Base-by-base conservation (phyloP, 1,140 invertebrate genomes). In the Panagrolaimus sp. region DNA sequence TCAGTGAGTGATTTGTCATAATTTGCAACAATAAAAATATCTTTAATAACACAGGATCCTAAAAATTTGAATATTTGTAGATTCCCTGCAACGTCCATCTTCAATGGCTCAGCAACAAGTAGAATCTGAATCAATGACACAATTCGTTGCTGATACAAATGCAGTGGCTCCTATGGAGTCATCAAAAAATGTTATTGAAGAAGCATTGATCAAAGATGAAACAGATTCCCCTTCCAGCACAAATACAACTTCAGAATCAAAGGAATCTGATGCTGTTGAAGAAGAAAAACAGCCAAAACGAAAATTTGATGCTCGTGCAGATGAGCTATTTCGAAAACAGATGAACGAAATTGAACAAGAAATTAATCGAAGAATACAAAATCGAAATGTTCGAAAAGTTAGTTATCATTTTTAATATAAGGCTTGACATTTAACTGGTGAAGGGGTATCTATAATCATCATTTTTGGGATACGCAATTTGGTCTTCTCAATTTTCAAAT, bases 311-410 rank as follows among this genome's bases (percentile, higher is more conserved):
- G 69, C 62, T 43, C 67, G 65, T 44, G 78, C 78, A 7, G 62
- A 68, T 16, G 79, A 72, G 9, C 70, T 81, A n/a, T 82, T 81
- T 53, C 62, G 69, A 42, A 81, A 81, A 65, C 79, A 81, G 63
- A 80, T 81, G 75, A 76, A 68, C 16, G 79, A 81, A 64, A 81
- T 81, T 43, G 79, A 81, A 43, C 78, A 80, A 27, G 78, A 81
- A 65, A 80, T 81, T 47, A 76, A 48, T 42, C 66, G 79, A 43
- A 47, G 80, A 16, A 74, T 82, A 31, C 79, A 81, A 66, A 81
- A 81, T 63, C 77, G 82, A 65, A 80, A 81, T 69, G 72, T 81
- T 38, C 78, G 74, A 73, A 78, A 80, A 76, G 79, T 80, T 16
- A 71, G 71, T 44, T 9, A 25, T 67, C 5, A 27, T 43, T 63